Evolutionary conservation across 2,888 invertebrate genomes (phyloP), one percentile per base, ranked within the genome.

Genomic region (Abrostola triplasia): DNA sequence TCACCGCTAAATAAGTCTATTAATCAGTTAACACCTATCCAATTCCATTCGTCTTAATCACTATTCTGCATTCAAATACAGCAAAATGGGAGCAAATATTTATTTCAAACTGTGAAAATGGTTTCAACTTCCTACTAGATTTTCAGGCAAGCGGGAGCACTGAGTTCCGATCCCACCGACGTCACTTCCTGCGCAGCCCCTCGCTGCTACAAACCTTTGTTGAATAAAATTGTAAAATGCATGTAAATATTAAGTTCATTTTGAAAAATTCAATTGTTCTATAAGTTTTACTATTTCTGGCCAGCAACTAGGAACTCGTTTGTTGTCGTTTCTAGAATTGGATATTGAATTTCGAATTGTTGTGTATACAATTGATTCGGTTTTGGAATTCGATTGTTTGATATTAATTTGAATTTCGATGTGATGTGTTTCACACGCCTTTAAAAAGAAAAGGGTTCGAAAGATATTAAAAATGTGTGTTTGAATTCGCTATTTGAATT

Each of bases 221-320:
- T 79, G 77, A 68, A 57, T 73, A 76, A 83, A 76, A 77, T 81
- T 78, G 74, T 79, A 71, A 79, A 85, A 80, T 76, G 68, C 71
- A 77, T 79, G 76, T 76, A 82, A 81, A 83, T 81, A 80, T 79
- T 82, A 80, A 79, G 80, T 75, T 67, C 67, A 64, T 71, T 70
- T 52, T 24, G n/a, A 57, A n/a, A 65, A 70, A 67, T 65, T 76
- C 44, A 63, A 69, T 61, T 64, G 59, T 55, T 55, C 52, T 64
- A 44, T 44, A 52, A 40, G 48, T 37, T 12, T 53, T 47, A 8
- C 48, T 36, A 47, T 5, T 6, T 36, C 42, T 35, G 44, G 12
- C 11, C 50, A 6, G 11, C 8, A 37, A 53, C 5, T 6, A 5
- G 6, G 7, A 53, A 41, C 9, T 49, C 37, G 50, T 54, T 24